phyloP scores from a whole-genome alignment of 2,797 vertebrate genomes.

The Karalla daura region DNA sequence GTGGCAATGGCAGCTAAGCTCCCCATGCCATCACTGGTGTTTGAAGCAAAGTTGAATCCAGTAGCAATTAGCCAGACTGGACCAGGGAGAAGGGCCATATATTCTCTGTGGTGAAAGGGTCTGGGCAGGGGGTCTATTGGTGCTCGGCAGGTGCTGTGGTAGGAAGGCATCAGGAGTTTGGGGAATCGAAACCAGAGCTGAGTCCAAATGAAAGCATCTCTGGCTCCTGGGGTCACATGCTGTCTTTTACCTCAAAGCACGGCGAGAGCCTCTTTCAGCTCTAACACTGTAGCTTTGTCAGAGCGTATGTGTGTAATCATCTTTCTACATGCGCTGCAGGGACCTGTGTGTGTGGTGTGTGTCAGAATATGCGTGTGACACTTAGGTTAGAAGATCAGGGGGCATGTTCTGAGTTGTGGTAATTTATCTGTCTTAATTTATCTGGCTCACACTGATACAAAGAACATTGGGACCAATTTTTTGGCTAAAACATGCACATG shows the following conservation, averaged over 20 bases:
- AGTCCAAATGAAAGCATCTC: slow-evolving; percentile 69
- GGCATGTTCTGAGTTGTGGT: slow-evolving; percentile 61
- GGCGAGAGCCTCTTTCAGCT: slow-evolving; percentile 67
- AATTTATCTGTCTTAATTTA: slow-evolving; percentile 71
- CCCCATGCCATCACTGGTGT: slow-evolving; percentile 41
- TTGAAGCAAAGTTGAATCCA: slow-evolving; percentile 64
- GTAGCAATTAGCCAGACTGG: slow-evolving; percentile 86
- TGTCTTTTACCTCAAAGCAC: slow-evolving; percentile 69
- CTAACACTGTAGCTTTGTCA: slow-evolving; percentile 43
- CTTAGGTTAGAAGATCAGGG: slow-evolving; percentile 44
- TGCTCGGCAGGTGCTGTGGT: slow-evolving; percentile 89
- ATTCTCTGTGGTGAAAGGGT: slow-evolving; percentile 92
- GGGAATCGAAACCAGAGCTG: slow-evolving; percentile 83
- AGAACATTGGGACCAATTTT: slow-evolving; percentile 53
- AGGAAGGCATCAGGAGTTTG: slow-evolving; percentile 81
- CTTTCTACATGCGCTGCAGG: slow-evolving; percentile 19
- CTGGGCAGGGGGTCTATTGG: slow-evolving; percentile 89
- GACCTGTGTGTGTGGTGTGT: slow-evolving; percentile 13
- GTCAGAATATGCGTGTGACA: slow-evolving; percentile 41
- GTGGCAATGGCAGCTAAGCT: slow-evolving; percentile 64
- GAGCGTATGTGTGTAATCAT: slow-evolving; percentile 34
- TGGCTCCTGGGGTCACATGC: slow-evolving; percentile 69
- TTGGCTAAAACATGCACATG: slow-evolving; percentile 61
- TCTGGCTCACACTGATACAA: slow-evolving; percentile 58
- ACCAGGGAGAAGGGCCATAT: slow-evolving; percentile 87